phyloP scores from a whole-genome alignment of 2,888 invertebrate genomes.

The Diadegma fenestrale region DNA sequence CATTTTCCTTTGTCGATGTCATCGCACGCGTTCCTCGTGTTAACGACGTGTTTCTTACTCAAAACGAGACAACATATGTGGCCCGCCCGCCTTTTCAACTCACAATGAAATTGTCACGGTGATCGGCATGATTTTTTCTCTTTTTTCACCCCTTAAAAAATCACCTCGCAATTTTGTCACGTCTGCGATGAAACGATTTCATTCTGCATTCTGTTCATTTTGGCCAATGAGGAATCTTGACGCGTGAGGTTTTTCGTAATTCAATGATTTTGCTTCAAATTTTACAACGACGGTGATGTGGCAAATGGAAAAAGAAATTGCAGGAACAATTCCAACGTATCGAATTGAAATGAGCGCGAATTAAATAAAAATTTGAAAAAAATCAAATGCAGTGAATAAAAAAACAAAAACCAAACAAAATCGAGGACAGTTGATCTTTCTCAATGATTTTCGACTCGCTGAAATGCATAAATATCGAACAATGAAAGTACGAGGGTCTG shows the following conservation, averaged over 20 bases:
- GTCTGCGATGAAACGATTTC: slow-evolving; percentile 15
- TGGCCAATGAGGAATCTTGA: neutral
- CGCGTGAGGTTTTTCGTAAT: neutral
- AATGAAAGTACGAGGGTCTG: slow-evolving; percentile 48
- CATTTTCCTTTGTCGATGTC: slow-evolving; percentile 53
- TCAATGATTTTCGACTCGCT: slow-evolving; percentile 38
- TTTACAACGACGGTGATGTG: neutral
- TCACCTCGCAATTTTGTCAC: slow-evolving; percentile 15
- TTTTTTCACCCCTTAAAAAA: slow-evolving; percentile 37
- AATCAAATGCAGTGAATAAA: neutral
- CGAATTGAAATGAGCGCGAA: neutral
- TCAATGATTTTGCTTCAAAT: neutral
- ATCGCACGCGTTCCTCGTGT: slow-evolving; percentile 59
- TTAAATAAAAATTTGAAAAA: neutral
- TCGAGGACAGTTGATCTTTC: slow-evolving; percentile 39
- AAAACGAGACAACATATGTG: slow-evolving; percentile 67
- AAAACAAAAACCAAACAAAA: neutral
- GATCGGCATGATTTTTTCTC: slow-evolving; percentile 58
- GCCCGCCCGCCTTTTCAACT: slow-evolving; percentile 29
- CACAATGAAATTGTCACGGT: slow-evolving; percentile 62
- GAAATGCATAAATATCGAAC: slow-evolving; percentile 54
- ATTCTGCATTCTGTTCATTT: neutral
- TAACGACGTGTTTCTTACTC: slow-evolving; percentile 66
- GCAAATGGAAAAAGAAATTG: neutral
- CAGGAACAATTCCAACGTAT: neutral